Evolutionary conservation across 2,888 invertebrate genomes (phyloP), one percentile per base, ranked within the genome.

Genomic region (Galerucella pusilla): DNA sequence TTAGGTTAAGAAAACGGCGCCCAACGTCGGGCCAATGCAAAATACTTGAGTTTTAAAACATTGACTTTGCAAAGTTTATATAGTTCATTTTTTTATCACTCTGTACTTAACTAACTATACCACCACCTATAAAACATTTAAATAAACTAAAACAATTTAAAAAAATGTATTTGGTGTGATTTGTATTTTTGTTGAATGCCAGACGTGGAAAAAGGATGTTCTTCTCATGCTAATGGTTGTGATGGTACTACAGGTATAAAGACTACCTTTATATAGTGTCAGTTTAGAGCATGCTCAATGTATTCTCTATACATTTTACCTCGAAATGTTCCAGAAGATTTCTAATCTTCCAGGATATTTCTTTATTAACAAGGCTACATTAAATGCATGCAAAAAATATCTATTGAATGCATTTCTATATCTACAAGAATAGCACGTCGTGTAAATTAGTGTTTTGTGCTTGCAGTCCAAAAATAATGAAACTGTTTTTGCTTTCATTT

Each of bases 211-310:
- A 92, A 92, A 88, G 96, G 96, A 90, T 96, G 96, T 91, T 93
- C 95, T 88, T 96, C 96, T 88, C 96, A 96, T 90, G 93, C 95
- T 89, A 96, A 96, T 89, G 95, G 96, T 91, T 96, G 96, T 91
- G 96, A 96, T 90, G 95, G 95, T 90, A 94, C 95, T 90, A 94
- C 96, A 95, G 94, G 92, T 93, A 88, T 85, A 83, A 79, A 76
- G 77, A 75, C 73, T 75, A 74, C 68, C 68, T 71, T 73, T 71
- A 69, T 70, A 71, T 80, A 78, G 75, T 76, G 54, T 71, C 72
- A 60, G 73, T 63, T 65, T 77, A 77, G 77, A 75, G 78, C 78
- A 78, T 78, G 78, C 63, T 61, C 9, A 64, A 46, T 61, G 42
- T 35, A 1, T 20, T 20, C 20, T 54, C 16, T 20, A n/a, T 66